These are phyloP conservation scores for Plutomurus gul DNA, from an alignment of 1,140 invertebrate species.

Conservation along the genomic window DNA sequence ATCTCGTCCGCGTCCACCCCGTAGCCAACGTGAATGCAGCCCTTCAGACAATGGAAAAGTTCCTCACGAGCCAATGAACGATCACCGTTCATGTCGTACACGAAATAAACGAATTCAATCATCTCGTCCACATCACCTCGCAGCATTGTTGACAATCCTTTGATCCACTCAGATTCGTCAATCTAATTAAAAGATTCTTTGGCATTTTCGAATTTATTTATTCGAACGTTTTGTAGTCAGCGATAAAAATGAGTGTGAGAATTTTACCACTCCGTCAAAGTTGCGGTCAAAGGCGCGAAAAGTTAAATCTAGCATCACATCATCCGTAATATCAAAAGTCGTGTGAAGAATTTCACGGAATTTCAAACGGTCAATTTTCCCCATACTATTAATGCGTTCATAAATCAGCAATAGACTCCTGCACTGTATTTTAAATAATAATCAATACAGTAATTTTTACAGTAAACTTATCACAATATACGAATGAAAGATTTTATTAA, in stretches of 20 bases:
- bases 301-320: conserved; percentile 81
- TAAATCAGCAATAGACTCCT: conserved; percentile 38
- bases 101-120: conserved; percentile 39
- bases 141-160: conserved; percentile 41
- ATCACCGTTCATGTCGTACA: conserved; percentile 81
- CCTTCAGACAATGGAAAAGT: conserved; percentile 80
- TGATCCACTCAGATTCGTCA: conserved; percentile 38
- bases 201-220: not conserved
- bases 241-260: not conserved
- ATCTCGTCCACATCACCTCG: conserved; percentile 41
- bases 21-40: conserved; percentile 44
- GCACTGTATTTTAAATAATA: conserved; percentile 18
- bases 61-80: conserved; percentile 84
- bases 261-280: conserved; percentile 65
- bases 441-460: not conserved
- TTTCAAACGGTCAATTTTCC: conserved; percentile 77
- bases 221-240: not conserved
- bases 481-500: not conserved
- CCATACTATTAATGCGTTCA: conserved; percentile 47
- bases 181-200: no score
- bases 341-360: conserved; percentile 86
- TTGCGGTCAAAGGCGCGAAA: conserved; percentile 84
- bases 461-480: no score
- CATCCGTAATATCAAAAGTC: conserved; percentile 85
- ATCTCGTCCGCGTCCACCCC: conserved; percentile 73